Evolutionary conservation across 35 echinoderm and acorn worm species (phyloP), one percentile per base, ranked within the genome.

Genomic region (Patiria miniata): DNA sequence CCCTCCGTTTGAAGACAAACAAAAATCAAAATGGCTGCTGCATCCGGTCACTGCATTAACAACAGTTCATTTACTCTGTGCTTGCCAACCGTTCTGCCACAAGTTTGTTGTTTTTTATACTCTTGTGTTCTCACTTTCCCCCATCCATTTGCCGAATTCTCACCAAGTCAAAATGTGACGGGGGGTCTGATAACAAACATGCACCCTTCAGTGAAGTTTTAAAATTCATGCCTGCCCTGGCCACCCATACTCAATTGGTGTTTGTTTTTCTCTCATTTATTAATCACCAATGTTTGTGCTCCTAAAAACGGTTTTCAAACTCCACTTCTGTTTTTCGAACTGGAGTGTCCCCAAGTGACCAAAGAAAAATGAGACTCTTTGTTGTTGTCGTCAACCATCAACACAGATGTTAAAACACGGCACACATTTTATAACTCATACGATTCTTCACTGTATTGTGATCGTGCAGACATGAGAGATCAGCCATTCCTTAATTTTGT

Each of bases 21-120:
- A 8, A 68, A 68, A 22, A 28, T 32, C 65, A 73, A 73, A 73
- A 73, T 73, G 65, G 65, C 65, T 73, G 65, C 65, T 73, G 65
- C 65, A 73, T 73, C 65, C 65, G 29, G 65, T 73, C 65, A 73
- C 65, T 73, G 65, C 65, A 73, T 73, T 73, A 73, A 73, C 65
- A 73, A 73, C 65, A 73, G 65, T 73, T 73, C 65, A 73, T 73
- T 73, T 73, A 73, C 65, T 73, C 65, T 73, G 65, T 73, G 65
- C 65, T 34, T 73, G 65, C 65, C 65, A 73, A 73, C 2, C 34
- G 65, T 73, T 73, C 65, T 73, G 65, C 65, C 65, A 28, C 65
- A 73, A 73, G 29, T 10, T 73, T 73, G 34, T 73, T 73, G 42
- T 47, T 47, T 47, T 47, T 47, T n/a, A n/a, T n/a, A n/a, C n/a